Conservation (phyloP, 2,888 invertebrate genomes). For the Thymelicus acteon region DNA sequence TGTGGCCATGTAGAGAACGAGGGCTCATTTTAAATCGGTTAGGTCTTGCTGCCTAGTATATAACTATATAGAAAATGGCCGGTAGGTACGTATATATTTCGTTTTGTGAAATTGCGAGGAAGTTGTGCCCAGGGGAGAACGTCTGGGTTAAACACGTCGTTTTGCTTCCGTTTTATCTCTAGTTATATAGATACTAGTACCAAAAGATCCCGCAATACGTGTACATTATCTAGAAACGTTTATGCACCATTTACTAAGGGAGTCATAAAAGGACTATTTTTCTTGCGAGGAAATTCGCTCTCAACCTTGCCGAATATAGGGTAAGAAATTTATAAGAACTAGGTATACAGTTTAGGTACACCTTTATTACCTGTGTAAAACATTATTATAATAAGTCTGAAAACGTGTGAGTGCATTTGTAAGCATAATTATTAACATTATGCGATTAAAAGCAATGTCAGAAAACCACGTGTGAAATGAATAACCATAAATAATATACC, state of each 20-base stretch:
- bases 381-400: too few species aligned
- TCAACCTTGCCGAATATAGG: conserved; percentile 9
- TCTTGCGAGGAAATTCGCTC: conserved; percentile 31
- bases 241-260: conserved; percentile 49
- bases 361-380: not conserved
- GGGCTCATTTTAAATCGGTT: conserved; percentile 60
- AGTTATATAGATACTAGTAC: conserved; percentile 31
- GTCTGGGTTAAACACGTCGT: conserved; percentile 79
- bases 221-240: conserved; percentile 49
- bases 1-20: conserved; percentile 46
- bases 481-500: conserved; percentile 1
- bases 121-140: conserved; percentile 72
- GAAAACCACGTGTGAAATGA: conserved; percentile 30
- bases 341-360: not conserved
- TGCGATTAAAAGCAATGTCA: conserved; percentile 4
- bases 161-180: conserved; percentile 59
- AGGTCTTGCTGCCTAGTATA: conserved; percentile 42
- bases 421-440: not conserved
- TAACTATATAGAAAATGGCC: conserved; percentile 41
- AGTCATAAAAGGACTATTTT: conserved; percentile 41
- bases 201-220: conserved; percentile 39
- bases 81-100: conserved; percentile 56
- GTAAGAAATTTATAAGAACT: not conserved
- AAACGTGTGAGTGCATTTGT: too few species aligned
- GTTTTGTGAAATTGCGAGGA: conserved; percentile 80